These are phyloP conservation scores for Odontamblyopus lacepedii DNA, from an alignment of 2,797 vertebrate genomes.

Conservation along the genomic window DNA sequence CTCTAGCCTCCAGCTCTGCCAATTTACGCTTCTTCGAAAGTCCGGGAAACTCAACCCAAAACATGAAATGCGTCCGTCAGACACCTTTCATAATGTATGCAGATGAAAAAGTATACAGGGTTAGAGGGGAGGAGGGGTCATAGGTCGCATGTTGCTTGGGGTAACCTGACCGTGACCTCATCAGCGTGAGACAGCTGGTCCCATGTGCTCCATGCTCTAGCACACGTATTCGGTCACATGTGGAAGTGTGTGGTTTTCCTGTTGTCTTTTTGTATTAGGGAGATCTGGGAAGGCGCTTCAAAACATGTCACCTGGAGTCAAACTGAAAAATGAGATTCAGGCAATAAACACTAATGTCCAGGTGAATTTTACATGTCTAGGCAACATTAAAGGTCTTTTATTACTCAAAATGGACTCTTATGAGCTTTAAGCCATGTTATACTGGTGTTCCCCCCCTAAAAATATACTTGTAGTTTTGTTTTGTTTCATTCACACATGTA, in stretches of 20 bases:
- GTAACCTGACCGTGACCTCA: conserved; percentile 63
- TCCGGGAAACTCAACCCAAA: background rate
- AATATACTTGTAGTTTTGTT: no score
- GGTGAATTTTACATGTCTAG: background rate
- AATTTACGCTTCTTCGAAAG: conserved; percentile 4
- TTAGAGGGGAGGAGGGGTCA: conserved; percentile 24
- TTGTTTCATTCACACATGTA: background rate
- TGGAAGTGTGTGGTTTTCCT: conserved; percentile 21
- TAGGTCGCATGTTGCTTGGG: conserved; percentile 44
- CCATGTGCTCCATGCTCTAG: conserved; percentile 21
- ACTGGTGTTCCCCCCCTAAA: no score
- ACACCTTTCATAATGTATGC: background rate
- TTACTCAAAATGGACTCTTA: no score
- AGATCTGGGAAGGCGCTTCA: conserved; percentile 12
- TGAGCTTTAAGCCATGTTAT: no score
- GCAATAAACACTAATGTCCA: background rate
- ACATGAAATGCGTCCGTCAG: background rate
- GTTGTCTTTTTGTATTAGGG: conserved; percentile 35
- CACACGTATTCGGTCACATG: background rate
- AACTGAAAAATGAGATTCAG: background rate
- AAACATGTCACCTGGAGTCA: conserved; percentile 9
- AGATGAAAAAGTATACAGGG: conserved; percentile 2
- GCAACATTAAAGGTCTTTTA: background rate
- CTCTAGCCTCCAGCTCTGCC: background rate
- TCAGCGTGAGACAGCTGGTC: conserved; percentile 49